These are phyloP conservation scores for Reinhardtius hippoglossoides DNA, from an alignment of 2,113 vertebrate genomes.

Conservation along the genomic window DNA sequence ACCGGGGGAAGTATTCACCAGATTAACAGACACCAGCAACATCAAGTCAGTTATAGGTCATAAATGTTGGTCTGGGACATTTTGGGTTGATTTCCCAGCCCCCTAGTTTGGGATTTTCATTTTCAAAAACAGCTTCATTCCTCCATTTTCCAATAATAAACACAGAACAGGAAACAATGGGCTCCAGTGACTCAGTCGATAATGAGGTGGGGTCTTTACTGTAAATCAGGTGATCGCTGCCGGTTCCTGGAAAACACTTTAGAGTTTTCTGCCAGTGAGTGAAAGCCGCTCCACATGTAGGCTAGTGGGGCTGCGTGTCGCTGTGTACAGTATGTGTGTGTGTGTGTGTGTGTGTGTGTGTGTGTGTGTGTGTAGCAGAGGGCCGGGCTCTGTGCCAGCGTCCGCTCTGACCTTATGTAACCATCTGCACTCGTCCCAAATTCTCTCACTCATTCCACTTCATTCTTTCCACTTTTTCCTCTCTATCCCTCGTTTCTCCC, in stretches of 20 bases:
- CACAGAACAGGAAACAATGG: neutral
- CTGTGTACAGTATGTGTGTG: neutral
- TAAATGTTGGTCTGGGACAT: no score
- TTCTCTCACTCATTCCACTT: neutral
- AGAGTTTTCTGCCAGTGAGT: neutral
- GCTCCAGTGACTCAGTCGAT: neutral
- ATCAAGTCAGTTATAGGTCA: no score
- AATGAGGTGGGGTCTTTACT: neutral
- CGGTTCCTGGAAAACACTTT: neutral
- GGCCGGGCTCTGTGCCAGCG: neutral
- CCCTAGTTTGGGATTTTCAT: no score
- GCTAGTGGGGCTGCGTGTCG: neutral
- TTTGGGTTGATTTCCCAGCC: no score
- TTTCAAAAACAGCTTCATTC: no score
- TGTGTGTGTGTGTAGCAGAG: neutral
- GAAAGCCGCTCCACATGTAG: neutral
- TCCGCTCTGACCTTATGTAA: neutral
- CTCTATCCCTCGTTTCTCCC: no score
- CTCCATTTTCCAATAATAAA: neutral
- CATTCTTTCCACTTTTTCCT: neutral
- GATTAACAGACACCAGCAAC: no score
- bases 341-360: neutral
- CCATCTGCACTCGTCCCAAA: neutral
- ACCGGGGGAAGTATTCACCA: no score
- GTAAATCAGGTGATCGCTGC: neutral